Evolutionary conservation across 1,140 invertebrate species (phyloP).

Genomic region (Plutomurus gul): DNA sequence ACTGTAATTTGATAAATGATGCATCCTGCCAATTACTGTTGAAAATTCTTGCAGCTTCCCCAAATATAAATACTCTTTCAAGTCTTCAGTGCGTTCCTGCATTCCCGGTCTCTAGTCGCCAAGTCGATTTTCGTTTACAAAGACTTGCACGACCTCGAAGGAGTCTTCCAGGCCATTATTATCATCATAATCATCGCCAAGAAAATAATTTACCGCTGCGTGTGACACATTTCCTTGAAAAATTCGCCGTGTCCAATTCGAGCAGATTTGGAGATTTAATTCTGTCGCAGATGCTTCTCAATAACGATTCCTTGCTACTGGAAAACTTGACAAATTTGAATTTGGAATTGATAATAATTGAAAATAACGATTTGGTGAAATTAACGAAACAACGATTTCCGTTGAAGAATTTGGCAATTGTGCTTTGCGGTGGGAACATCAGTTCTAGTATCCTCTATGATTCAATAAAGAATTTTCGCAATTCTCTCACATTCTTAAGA

Average conservation of each 20-base stretch:
- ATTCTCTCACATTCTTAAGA: background rate
- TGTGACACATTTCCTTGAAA: background rate
- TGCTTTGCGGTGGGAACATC: background rate
- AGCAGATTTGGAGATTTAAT: background rate
- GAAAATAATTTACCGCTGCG: background rate
- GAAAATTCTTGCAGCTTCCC: background rate
- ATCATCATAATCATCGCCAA: background rate
- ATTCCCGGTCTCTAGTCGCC: background rate
- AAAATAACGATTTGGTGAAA: background rate
- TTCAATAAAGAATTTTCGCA: background rate
- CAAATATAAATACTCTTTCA: background rate
- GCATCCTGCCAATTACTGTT: background rate
- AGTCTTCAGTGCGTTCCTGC: background rate
- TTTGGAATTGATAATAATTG: conserved; percentile 2
- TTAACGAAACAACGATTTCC: background rate
- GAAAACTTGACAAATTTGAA: background rate
- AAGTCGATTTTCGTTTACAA: background rate
- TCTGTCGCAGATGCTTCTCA: background rate
- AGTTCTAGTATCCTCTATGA: background rate
- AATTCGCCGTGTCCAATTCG: background rate
- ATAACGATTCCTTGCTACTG: background rate
- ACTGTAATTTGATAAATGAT: conserved; percentile 2
- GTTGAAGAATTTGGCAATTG: background rate
- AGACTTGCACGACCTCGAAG: background rate
- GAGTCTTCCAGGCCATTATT: background rate